phyloP scores from a whole-genome alignment of 2,888 invertebrate genomes.

The Laspeyria flexula region DNA sequence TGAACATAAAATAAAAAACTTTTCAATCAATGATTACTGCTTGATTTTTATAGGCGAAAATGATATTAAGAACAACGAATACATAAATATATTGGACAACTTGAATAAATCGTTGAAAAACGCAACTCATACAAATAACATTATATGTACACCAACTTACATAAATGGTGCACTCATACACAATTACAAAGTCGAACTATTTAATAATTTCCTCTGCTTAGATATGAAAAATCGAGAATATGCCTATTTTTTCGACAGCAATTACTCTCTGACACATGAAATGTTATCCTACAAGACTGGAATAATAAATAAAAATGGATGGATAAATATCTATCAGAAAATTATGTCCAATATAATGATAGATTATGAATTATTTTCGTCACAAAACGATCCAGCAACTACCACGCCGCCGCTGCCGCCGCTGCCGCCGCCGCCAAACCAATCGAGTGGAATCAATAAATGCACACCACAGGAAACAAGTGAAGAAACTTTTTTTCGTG shows the following conservation, averaged over 20 bases:
- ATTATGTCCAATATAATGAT: neutral
- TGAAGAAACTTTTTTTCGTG: constrained; percentile 10
- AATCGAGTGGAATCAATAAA: neutral
- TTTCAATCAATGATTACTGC: neutral
- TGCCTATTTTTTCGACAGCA: constrained; percentile 3
- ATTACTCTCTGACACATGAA: neutral
- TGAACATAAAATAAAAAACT: neutral
- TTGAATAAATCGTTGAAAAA: neutral
- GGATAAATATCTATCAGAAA: constrained; percentile 2
- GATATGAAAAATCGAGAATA: constrained; percentile 3
- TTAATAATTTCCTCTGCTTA: constrained; percentile 9
- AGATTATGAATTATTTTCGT: neutral
- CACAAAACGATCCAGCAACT: neutral
- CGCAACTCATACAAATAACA: constrained; percentile 8
- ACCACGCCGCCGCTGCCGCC: neutral
- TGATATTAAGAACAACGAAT: neutral
- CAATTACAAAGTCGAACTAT: constrained; percentile 17
- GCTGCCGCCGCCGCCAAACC: neutral
- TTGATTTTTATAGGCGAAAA: neutral
- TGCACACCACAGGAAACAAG: neutral
- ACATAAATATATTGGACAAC: neutral
- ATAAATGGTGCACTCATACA: constrained; percentile 14
- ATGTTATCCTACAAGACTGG: constrained; percentile 15
- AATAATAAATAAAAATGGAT: constrained; percentile 12
- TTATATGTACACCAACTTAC: constrained; percentile 13